Conservation (phyloP, 2,888 invertebrate genomes). For the Disparrhopalites patrizii region DNA sequence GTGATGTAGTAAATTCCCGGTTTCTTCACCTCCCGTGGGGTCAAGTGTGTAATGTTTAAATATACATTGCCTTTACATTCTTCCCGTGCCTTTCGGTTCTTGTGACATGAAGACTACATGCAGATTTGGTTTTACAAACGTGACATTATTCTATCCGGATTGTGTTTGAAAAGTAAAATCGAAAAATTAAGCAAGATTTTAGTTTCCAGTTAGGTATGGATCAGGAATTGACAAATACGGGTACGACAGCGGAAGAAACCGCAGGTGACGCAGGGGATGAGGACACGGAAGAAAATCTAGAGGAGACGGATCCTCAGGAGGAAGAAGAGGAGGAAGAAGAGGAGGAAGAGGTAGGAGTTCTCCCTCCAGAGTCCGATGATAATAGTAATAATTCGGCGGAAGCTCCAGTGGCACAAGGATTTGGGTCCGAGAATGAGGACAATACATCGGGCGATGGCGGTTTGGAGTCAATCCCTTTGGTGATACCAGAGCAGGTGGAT, state of each 20-base stretch:
- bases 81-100: too few species aligned
- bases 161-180: too few species aligned
- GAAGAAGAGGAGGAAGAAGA: slow-evolving; percentile 38
- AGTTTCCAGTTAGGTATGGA: too few species aligned
- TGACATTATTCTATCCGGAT: neutral
- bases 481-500: too few species aligned
- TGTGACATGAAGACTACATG: too few species aligned
- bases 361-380: slow-evolving; percentile 48
- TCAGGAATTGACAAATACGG: neutral
- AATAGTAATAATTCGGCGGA: slow-evolving; percentile 46
- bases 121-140: too few species aligned
- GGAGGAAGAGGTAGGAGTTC: slow-evolving; percentile 49
- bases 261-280: neutral
- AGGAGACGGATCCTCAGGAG: neutral
- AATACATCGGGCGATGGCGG: slow-evolving; percentile 49
- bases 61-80: too few species aligned
- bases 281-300: neutral
- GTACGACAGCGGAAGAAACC: neutral
- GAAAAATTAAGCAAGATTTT: too few species aligned
- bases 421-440: slow-evolving; percentile 47
- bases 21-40: too few species aligned
- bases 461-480: slow-evolving; percentile 37
- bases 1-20: too few species aligned
- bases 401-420: slow-evolving; percentile 36
- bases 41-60: too few species aligned